Conservation (phyloP, 2,888 invertebrate genomes). For the Pollenia labialis region DNA sequence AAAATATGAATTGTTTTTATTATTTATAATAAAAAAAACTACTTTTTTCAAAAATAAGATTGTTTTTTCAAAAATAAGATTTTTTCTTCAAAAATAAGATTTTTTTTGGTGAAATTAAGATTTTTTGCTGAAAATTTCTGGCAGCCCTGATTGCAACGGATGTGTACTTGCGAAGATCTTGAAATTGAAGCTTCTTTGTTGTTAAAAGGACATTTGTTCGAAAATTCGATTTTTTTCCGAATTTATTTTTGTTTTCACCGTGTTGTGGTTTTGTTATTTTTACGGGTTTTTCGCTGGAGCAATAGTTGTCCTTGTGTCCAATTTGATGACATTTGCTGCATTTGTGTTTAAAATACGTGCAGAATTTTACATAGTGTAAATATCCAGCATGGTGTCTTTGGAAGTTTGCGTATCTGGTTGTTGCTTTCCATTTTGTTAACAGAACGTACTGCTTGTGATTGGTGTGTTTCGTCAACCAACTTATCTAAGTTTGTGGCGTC, state of each 20-base stretch:
- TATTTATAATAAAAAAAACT: too few species aligned
- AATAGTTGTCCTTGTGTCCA: slow-evolving; percentile 36
- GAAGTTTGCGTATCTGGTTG: slow-evolving; percentile 14
- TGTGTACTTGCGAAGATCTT: slow-evolving; percentile 31
- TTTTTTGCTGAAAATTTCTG: too few species aligned
- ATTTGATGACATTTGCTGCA: slow-evolving; percentile 32
- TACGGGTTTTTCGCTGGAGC: neutral
- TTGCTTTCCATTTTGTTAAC: slow-evolving; percentile 4
- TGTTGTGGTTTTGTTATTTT: neutral
- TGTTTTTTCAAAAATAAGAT: too few species aligned
- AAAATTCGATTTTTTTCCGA: slow-evolving; percentile 2
- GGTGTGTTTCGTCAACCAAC: slow-evolving; percentile 40
- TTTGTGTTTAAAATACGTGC: slow-evolving; percentile 24
- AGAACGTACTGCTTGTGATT: neutral
- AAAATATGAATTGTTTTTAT: too few species aligned
- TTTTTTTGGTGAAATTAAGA: too few species aligned
- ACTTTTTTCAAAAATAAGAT: too few species aligned
- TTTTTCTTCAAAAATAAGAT: too few species aligned
- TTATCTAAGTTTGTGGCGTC: slow-evolving; percentile 27
- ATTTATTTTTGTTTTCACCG: slow-evolving; percentile 3
- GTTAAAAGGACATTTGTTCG: slow-evolving; percentile 23
- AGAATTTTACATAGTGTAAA: slow-evolving; percentile 24
- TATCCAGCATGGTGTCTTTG: slow-evolving; percentile 3
- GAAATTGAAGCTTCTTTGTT: slow-evolving; percentile 27
- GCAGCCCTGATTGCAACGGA: too few species aligned